A percentile compares a stretch with the other conserved stretches of the same genome.
phyloP scores from a whole-genome alignment of 2,113 vertebrate species.

The Salminus brasiliensis region DNA sequence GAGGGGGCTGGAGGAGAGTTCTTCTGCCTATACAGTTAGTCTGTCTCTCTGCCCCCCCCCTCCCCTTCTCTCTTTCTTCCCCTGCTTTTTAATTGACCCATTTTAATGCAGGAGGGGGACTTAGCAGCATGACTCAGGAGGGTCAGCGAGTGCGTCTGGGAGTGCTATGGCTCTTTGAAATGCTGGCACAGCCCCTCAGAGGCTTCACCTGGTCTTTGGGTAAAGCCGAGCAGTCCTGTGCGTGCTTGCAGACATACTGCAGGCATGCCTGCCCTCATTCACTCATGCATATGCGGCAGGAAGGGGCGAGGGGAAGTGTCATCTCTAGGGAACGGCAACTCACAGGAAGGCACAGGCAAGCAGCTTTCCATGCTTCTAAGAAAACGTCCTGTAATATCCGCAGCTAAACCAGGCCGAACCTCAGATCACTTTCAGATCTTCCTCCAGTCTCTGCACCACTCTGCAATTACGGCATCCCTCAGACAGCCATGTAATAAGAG shows the following conservation, averaged over 20 bases:
- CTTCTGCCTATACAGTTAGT: not conserved
- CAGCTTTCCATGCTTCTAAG: constrained; percentile 1
- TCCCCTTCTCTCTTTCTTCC: not conserved
- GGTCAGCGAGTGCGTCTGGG: constrained; percentile 49
- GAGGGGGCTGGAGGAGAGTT: not conserved
- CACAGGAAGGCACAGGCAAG: not conserved
- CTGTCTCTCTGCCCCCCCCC: not conserved
- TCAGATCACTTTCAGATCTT: constrained; percentile 20
- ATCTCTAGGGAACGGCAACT: not conserved
- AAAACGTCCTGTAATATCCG: constrained; percentile 10
- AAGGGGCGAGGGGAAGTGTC: not conserved
- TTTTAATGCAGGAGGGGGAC: constrained; percentile 36
- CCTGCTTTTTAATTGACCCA: constrained; percentile 51
- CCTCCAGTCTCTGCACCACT: not conserved
- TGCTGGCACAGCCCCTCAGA: not conserved
- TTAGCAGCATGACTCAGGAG: constrained; percentile 38
- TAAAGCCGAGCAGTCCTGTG: not conserved
- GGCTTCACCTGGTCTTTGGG: constrained; percentile 17
- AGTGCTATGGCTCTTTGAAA: constrained; percentile 22
- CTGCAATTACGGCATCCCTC: not conserved
- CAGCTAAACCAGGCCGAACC: constrained; percentile 3
- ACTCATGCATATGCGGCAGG: not conserved
- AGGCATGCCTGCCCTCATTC: not conserved
- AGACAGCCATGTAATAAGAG: not conserved
- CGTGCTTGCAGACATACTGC: not conserved